These are phyloP conservation scores for Pardosa pseudoannulata DNA, from an alignment of 2,888 invertebrate species.

Conservation along the genomic window DNA sequence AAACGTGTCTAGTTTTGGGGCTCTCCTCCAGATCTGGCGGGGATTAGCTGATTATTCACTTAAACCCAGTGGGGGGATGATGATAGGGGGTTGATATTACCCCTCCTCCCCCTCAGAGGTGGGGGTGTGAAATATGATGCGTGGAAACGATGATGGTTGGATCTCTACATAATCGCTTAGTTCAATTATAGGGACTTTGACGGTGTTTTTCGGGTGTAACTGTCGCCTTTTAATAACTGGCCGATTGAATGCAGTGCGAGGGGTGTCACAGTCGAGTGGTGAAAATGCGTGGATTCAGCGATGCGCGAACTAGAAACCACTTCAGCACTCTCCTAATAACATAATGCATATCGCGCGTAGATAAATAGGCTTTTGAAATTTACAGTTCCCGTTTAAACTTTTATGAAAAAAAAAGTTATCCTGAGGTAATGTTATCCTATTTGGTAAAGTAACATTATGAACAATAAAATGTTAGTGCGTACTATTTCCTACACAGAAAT, in stretches of 20 bases:
- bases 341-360: not conserved
- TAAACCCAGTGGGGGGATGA: slow-evolving; percentile 35
- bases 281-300: not conserved
- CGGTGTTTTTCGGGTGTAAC: slow-evolving; percentile 32
- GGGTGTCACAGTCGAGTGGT: slow-evolving; percentile 7
- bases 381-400: too few species aligned
- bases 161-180: slow-evolving; percentile 57
- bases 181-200: slow-evolving; percentile 41
- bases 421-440: too few species aligned
- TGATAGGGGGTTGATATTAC: slow-evolving; percentile 24
- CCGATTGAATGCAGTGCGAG: not conserved
- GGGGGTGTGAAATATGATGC: slow-evolving; percentile 62
- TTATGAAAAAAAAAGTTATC: too few species aligned
- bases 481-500: too few species aligned
- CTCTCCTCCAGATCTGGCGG: slow-evolving; percentile 22
- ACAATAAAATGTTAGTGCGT: too few species aligned
- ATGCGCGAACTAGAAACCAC: not conserved
- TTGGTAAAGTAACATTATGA: too few species aligned
- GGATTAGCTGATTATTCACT: slow-evolving; percentile 71
- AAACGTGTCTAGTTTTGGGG: slow-evolving; percentile 34
- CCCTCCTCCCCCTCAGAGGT: not conserved
- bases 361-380: slow-evolving; percentile 2
- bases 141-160: slow-evolving; percentile 33
- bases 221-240: slow-evolving; percentile 42
- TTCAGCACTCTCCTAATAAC: not conserved